Evolutionary conservation across 1,140 invertebrate species (phyloP).

Genomic region (Nymphalis io): DNA sequence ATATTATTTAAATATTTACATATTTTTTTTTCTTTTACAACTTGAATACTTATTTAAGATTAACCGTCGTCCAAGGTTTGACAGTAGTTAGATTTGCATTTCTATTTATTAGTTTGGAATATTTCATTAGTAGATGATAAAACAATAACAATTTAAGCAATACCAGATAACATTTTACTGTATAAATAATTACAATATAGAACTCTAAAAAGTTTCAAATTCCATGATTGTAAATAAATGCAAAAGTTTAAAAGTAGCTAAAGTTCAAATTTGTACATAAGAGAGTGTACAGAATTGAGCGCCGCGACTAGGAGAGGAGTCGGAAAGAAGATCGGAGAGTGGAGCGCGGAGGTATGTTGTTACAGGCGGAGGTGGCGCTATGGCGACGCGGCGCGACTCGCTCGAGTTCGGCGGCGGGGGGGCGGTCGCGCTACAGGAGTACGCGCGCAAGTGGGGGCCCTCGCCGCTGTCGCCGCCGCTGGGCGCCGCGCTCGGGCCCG

Average conservation of each 20-base stretch:
- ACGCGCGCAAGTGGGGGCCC: conserved; percentile 78
- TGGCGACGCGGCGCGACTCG: conserved; percentile 70
- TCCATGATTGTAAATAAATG: conserved; percentile 13
- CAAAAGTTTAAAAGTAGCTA: not conserved
- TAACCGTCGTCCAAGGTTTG: not conserved
- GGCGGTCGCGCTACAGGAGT: conserved; percentile 73
- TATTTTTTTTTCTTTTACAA: not conserved
- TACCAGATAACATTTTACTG: too few species aligned
- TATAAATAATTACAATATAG: too few species aligned
- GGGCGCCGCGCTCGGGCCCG: conserved; percentile 67
- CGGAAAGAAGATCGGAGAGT: conserved; percentile 36
- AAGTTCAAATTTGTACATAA: conserved; percentile 34
- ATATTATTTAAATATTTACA: not conserved
- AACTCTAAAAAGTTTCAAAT: conserved; percentile 1
- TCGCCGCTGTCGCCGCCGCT: conserved; percentile 77
- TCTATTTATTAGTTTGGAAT: not conserved
- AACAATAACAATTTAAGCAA: not conserved
- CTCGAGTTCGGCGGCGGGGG: conserved; percentile 73
- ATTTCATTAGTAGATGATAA: not conserved
- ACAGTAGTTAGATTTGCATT: conserved; percentile 9
- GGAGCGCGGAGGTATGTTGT: conserved; percentile 62
- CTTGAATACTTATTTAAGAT: not conserved
- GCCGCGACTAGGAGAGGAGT: conserved; percentile 4
- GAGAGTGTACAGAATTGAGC: conserved; percentile 37
- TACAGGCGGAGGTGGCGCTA: conserved; percentile 57